Evolutionary conservation across 53 echinoderm and acorn worm species (phyloP), one percentile per base, ranked within the genome.

Genomic region (Mesocentrotus franciscanus): DNA sequence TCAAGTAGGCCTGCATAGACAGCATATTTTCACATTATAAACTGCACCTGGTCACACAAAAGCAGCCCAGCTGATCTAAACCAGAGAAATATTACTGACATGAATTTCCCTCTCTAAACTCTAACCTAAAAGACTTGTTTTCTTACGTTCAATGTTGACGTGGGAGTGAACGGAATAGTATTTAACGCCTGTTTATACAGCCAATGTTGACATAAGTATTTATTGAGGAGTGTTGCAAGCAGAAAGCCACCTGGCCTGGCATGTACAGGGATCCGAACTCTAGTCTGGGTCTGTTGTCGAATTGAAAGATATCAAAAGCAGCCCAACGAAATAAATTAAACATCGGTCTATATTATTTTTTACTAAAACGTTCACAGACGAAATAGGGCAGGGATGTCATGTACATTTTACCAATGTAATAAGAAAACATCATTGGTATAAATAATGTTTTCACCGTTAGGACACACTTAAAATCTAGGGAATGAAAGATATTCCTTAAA

Each of bases 141-240:
- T 81, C 42, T 36, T 81, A 36, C 5, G 42, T 42, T 74, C 74
- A 30, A 81, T 36, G 81, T 81, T 42, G 39, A 81, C 22, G 81
- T 81, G 81, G 42, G 42, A 36, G 64, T 64, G 30, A 79, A 0
- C 8, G 18, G 39, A 42, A 18, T 39, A 27, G 42, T 81, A 90
- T 26, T 90, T 60, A 90, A 60, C 59, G 60, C 29, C 15, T 90
- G 90, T 90, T 90, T 90, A 61, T 61, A 90, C 90, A 90, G 60
- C 32, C 58, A 13, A 58, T 90, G 90, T 90, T 90, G 58, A 90
- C 90, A 56, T 30, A 61, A 60, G 29, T 90, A 61, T 90, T 90
- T 90, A 90, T 90, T 90, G 60, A 59, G 90, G 90, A 32, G 90
- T 90, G 90, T 27, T 90, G 27, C 59, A 15, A 81, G 42, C 13